A percentile compares a stretch with the other conserved stretches of the same genome.
Conservation (phyloP, 1,140 invertebrate genomes). For the Luehdorfia chinensis region DNA sequence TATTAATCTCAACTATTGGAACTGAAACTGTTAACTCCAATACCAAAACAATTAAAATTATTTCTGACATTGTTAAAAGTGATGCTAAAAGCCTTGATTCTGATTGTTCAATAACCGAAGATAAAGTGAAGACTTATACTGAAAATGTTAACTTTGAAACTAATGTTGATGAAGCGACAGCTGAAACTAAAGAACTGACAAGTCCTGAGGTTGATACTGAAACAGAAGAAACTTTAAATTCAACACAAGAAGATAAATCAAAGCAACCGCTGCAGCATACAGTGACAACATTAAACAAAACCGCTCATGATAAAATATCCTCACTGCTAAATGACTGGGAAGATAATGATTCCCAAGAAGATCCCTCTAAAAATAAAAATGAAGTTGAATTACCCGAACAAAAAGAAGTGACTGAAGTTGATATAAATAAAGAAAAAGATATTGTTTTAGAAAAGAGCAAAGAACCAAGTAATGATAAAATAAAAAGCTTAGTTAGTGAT, state of each 20-base stretch:
- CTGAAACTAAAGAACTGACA: conserved; percentile 13
- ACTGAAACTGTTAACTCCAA: too few species aligned
- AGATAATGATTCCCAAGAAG: conserved; percentile 71
- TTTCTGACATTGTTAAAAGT: too few species aligned
- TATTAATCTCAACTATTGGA: too few species aligned
- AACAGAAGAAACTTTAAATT: conserved; percentile 11
- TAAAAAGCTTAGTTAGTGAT: conserved; percentile 66
- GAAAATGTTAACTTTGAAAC: background rate
- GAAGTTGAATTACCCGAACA: conserved; percentile 2
- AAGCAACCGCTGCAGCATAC: conserved; percentile 13
- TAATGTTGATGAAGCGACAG: conserved; percentile 7
- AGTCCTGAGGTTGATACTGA: conserved; percentile 1
- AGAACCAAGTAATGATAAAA: conserved; percentile 44
- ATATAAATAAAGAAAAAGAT: background rate
- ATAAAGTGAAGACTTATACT: too few species aligned
- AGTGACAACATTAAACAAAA: conserved; percentile 11
- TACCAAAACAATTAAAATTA: too few species aligned
- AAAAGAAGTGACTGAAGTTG: background rate
- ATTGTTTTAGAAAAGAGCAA: conserved; percentile 13
- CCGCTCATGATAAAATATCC: conserved; percentile 58
- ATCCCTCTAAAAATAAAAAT: conserved; percentile 18
- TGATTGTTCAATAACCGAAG: too few species aligned
- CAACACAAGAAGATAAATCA: conserved; percentile 1
- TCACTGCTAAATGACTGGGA: conserved; percentile 73
- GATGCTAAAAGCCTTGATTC: too few species aligned